A percentile compares a stretch with the other conserved stretches of the same genome.
Evolutionary conservation across 2,113 vertebrate species (phyloP).

Genomic region (Suncus etruscus): DNA sequence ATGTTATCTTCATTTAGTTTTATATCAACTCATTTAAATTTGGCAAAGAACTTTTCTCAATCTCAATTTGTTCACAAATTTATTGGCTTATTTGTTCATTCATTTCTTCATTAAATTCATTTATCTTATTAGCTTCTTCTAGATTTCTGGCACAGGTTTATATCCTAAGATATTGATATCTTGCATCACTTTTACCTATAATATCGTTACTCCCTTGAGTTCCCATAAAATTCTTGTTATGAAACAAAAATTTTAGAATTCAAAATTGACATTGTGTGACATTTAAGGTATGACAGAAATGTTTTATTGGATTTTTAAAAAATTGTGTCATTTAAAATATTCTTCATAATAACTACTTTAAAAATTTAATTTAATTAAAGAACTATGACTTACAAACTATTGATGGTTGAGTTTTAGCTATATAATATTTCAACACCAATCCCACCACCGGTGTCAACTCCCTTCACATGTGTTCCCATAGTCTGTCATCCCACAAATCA

Average conservation of each 20-base stretch:
- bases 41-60: background rate
- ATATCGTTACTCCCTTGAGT: background rate
- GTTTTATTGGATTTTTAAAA: background rate
- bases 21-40: rapidly evolving
- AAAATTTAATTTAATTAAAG: no score
- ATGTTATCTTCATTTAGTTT: background rate
- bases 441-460: no score
- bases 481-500: no score
- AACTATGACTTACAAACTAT: no score
- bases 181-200: no score
- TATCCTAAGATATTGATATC: background rate
- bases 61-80: background rate
- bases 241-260: background rate
- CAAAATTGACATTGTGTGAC: background rate
- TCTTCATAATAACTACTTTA: background rate
- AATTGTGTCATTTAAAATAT: background rate
- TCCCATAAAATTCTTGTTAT: background rate
- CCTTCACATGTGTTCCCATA: no score
- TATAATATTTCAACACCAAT: no score
- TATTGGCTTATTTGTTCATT: no score
- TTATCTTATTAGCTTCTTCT: background rate
- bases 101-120: background rate
- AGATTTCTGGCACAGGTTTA: background rate
- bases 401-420: no score
- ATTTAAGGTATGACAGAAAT: background rate